Base-by-base conservation (phyloP, 2,797 vertebrate species). In the Podargus strigoides region DNA sequence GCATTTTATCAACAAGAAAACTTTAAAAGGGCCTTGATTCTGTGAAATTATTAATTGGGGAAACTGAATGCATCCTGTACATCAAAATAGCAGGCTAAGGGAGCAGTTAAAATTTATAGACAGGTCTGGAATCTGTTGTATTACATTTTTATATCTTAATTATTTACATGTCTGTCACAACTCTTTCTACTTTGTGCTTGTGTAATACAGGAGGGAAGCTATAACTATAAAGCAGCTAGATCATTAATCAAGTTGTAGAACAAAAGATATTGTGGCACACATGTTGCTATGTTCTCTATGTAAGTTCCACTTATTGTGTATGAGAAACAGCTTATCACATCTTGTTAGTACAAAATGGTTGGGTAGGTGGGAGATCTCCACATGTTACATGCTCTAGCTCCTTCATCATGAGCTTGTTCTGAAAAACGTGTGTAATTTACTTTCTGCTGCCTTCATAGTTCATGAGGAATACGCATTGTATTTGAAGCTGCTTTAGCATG, bases 391-490 rank as follows among this genome's bases (percentile, higher is more conserved):
- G 76, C 69, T 87, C 69, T 80, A 92, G 27, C 84, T 97, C 86
- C 89, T 82, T 87, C 87, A 49, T 90, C 79, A 68, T 60, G 67
- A 95, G 22, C 81, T 74, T 55, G 36, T 93, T 96, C 87, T 89
- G 87, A 90, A 95, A 89, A 93, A 86, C 49, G 34, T 27, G 50
- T 8, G 42, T 78, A 74, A 95, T 97, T 92, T 91, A 8, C 74
- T 95, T 91, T 96, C 21, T 84, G 7, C 56, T 56, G 20, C 23
- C 17, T 68, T 75, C n/a, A 8, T 27, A 74, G 34, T 76, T 94
- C 28, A 9, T 46, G 39, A 77, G 47, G 24, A 75, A 37, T 60
- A 19, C 74, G 55, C 11, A 49, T 89, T 23, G 3, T 50, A 23
- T 64, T 81, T 88, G 86, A 75, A 90, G 76, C 58, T 85, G 42